A percentile compares a stretch with the other conserved stretches of the same genome.
Conservation (phyloP, 2,113 vertebrate genomes). For the Ameiurus melas region DNA sequence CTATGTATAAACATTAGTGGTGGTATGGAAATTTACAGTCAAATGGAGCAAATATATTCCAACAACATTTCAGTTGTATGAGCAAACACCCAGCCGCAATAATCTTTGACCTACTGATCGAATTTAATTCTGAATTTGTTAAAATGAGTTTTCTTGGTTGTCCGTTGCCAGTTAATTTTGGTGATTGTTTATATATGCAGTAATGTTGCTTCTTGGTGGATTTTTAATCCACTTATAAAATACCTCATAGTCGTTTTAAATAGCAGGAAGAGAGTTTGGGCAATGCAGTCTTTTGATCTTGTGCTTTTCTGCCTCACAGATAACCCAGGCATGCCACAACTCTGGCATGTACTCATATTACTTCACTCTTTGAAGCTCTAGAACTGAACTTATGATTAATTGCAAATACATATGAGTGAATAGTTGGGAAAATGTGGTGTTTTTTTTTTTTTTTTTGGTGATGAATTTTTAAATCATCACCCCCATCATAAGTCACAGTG, state of each 20-base stretch:
- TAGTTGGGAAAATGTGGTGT: conserved; percentile 16
- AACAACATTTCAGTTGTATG: not conserved
- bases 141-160: not conserved
- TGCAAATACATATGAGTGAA: conserved; percentile 50
- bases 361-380: conserved; percentile 27
- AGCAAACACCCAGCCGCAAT: not conserved
- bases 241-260: not conserved
- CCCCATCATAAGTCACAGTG: conserved; percentile 29
- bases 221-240: not conserved
- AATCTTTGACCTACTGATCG: not conserved
- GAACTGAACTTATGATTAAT: conserved; percentile 51
- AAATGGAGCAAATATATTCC: not conserved
- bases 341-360: conserved; percentile 22
- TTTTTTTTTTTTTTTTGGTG: conserved; percentile 35
- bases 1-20: conserved; percentile 33
- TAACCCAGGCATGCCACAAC: conserved; percentile 44
- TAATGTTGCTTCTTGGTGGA: not conserved
- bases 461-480: conserved; percentile 44
- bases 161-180: not conserved
- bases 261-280: not conserved
- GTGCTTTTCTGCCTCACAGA: conserved; percentile 33
- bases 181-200: not conserved
- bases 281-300: conserved; percentile 46
- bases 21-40: conserved; percentile 23
- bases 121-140: not conserved